Evolutionary conservation across 2,888 invertebrate genomes (phyloP), one percentile per base, ranked within the genome.

Genomic region (Lepidocyrtoides sp.): DNA sequence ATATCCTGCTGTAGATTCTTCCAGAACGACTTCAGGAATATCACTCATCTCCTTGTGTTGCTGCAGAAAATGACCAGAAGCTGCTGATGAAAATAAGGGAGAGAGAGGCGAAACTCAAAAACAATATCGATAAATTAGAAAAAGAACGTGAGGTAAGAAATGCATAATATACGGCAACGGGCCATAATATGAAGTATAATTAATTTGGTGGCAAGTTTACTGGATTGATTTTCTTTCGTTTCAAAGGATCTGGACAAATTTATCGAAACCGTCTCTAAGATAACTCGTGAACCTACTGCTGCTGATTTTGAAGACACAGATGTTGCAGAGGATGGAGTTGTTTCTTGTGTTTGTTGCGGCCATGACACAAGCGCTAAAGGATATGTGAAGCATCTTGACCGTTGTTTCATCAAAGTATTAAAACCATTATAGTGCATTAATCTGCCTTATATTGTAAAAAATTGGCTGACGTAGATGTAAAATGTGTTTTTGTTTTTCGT

Each of bases 261-360:
- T 12, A 96, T 98, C 5, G 97, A 98, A 48, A 95, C 97, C 26
- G 98, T 98, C 0, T 97, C 97, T 94, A 97, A 97, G 91, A 97
- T 97, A 3, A 96, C 96, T 0, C 96, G 97, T 14, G 97, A 97
- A 95, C 96, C 96, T 0, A 96, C 95, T 20, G 96, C 95, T 20
- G 95, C 94, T 14, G 94, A 94, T n/a, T 96, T 96, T 60, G 96
- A 96, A 91, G 97, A 97, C 91, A 96, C 96, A 8, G 51, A 5
- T 8, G 7, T 29, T 14, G 95, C 94, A 32, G 96, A 96, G 93
- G 96, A 96, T 91, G 97, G 97, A 91, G 98, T 97, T 82, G 98
- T 98, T 96, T 98, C 98, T 95, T 99, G 99, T 95, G 98, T 99
- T 44, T 99, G 99, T 0, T 99, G 99, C 95, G 99, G 99, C 0